These are phyloP conservation scores for Puntigrus tetrazona DNA, from an alignment of 2,113 vertebrate genomes.

Conservation along the genomic window DNA sequence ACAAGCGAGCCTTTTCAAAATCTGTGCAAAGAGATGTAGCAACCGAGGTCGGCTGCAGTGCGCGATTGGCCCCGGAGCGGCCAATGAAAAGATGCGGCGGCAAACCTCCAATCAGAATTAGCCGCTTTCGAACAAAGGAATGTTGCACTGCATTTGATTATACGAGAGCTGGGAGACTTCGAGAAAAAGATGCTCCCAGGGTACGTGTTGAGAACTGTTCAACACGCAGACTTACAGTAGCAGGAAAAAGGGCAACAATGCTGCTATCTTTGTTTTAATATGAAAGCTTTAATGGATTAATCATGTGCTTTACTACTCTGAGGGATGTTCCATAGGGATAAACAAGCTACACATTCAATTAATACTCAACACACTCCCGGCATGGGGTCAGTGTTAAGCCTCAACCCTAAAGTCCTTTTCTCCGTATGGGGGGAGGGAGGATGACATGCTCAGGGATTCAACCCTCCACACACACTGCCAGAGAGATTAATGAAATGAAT, in stretches of 20 bases:
- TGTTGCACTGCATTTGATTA: conserved; percentile 58
- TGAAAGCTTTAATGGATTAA: conserved; percentile 41
- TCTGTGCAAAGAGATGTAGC: conserved; percentile 58
- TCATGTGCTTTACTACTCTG: conserved; percentile 58
- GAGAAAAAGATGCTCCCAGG: conserved; percentile 39
- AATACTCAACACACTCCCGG: conserved; percentile 68
- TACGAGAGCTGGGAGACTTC: conserved; percentile 35
- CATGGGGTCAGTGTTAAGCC: conserved; percentile 67
- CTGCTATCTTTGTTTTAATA: conserved; percentile 39
- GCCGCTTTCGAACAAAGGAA: conserved; percentile 60
- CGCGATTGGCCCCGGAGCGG: conserved; percentile 47
- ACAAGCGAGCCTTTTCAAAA: conserved; percentile 47
- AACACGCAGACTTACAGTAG: conserved; percentile 32
- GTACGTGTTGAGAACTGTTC: conserved; percentile 37
- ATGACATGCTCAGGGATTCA: conserved; percentile 31
- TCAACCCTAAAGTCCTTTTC: conserved; percentile 48
- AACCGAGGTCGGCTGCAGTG: conserved; percentile 42
- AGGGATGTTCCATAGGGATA: conserved; percentile 65
- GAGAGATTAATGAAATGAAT: conserved; percentile 59
- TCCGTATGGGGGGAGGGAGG: conserved; percentile 48
- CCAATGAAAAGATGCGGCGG: conserved; percentile 48
- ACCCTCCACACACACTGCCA: conserved; percentile 31
- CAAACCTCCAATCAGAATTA: conserved; percentile 60
- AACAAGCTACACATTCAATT: conserved; percentile 70
- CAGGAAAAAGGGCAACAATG: neutral